These are phyloP conservation scores for Zaprionus africanus DNA, from an alignment of 1,140 invertebrate species.

Conservation along the genomic window DNA sequence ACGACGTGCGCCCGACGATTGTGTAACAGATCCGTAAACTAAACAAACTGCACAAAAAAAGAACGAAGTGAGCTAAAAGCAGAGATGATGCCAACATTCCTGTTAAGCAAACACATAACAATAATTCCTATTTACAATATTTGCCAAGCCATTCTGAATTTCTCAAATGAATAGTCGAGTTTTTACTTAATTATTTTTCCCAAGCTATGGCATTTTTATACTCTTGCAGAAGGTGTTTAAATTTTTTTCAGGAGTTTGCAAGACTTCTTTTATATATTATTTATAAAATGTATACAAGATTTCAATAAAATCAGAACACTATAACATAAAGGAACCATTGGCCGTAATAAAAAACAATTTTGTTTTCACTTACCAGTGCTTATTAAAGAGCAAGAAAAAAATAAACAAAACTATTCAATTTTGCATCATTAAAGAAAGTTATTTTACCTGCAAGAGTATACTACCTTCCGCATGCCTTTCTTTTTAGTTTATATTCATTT, in stretches of 20 bases:
- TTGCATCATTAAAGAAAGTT: too few species aligned
- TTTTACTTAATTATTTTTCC: neutral
- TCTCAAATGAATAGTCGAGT: neutral
- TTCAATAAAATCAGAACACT: too few species aligned
- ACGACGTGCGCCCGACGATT: conserved; percentile 4
- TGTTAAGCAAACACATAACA: neutral
- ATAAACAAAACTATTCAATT: too few species aligned
- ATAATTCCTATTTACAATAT: conserved; percentile 1
- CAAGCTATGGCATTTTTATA: neutral
- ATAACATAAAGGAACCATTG: too few species aligned
- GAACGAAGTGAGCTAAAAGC: neutral
- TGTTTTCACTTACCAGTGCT: too few species aligned
- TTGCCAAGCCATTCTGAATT: neutral
- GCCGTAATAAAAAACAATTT: too few species aligned
- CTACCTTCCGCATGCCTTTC: neutral
- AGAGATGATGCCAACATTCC: neutral
- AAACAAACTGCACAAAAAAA: conserved; percentile 1
- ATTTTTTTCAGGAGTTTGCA: too few species aligned
- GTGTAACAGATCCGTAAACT: conserved; percentile 7
- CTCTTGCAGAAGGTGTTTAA: too few species aligned
- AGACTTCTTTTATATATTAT: too few species aligned
- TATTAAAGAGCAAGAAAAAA: too few species aligned
- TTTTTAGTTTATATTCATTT: neutral
- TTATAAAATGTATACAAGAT: too few species aligned
- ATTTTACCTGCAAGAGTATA: too few species aligned